Evolutionary conservation across 2,888 invertebrate species (phyloP).

Genomic region (Pocota personata): DNA sequence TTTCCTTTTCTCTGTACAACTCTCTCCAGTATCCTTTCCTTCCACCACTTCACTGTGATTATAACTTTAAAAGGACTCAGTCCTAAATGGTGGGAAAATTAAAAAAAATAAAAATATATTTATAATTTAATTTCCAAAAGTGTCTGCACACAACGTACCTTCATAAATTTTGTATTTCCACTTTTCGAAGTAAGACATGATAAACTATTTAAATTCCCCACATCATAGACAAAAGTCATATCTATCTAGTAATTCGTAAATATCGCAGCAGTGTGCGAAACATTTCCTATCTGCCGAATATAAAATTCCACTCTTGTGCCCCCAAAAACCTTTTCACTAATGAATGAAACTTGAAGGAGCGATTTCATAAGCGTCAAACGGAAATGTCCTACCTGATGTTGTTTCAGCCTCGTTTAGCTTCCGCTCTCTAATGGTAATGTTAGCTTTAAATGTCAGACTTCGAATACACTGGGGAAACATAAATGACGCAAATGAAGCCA

Average conservation of each 20-base stretch:
- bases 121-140: background rate
- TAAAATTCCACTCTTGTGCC: background rate
- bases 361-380: constrained; percentile 11
- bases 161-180: background rate
- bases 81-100: too few relatives aligned
- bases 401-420: constrained; percentile 18
- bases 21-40: too few relatives aligned
- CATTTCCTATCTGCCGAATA: background rate
- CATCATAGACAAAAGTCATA: background rate
- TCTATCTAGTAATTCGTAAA: background rate
- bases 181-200: background rate
- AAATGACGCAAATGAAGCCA: constrained; percentile 13
- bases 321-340: background rate
- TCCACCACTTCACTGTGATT: too few relatives aligned
- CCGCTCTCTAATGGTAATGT: constrained; percentile 32
- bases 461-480: constrained; percentile 9
- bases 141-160: background rate
- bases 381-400: constrained; percentile 39
- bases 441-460: constrained; percentile 26
- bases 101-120: background rate
- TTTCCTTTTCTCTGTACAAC: too few relatives aligned
- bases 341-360: constrained; percentile 24
- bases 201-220: background rate
- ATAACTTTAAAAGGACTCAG: too few relatives aligned
- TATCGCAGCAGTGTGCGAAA: background rate